These are phyloP conservation scores for Cydia fagiglandana DNA, from an alignment of 1,140 invertebrate genomes.

Conservation along the genomic window DNA sequence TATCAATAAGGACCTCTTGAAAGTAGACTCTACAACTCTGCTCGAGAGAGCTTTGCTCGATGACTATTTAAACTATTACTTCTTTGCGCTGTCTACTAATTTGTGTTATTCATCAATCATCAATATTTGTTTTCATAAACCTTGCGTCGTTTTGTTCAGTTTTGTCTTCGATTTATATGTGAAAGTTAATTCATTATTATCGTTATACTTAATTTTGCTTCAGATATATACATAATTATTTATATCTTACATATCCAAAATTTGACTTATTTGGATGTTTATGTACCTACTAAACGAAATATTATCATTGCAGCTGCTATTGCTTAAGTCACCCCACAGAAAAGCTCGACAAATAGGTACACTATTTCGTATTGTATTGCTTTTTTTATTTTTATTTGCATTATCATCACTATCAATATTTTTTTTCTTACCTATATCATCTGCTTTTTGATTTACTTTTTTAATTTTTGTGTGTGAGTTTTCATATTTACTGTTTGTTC, in stretches of 20 bases:
- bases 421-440: constrained; percentile 40
- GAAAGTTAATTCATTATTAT: not conserved
- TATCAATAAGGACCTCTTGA: too few species aligned
- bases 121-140: not conserved
- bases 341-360: constrained; percentile 74
- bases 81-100: not conserved
- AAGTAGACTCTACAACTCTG: too few species aligned
- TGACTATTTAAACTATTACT: not conserved
- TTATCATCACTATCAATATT: constrained; percentile 37
- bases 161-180: not conserved
- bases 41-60: not conserved
- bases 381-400: constrained; percentile 53
- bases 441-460: constrained; percentile 36
- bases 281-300: constrained; percentile 62
- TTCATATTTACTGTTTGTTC: constrained; percentile 18
- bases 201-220: not conserved
- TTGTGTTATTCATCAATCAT: not conserved
- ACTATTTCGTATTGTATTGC: constrained; percentile 67
- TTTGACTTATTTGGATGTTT: constrained; percentile 12
- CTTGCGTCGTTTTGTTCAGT: not conserved
- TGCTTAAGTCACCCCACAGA: constrained; percentile 77
- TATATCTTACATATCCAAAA: constrained; percentile 8
- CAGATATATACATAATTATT: not conserved
- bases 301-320: constrained; percentile 76
- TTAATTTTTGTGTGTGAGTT: constrained; percentile 38